Conservation (phyloP, 2,797 vertebrate species). For the Acropternis orthonyx region DNA sequence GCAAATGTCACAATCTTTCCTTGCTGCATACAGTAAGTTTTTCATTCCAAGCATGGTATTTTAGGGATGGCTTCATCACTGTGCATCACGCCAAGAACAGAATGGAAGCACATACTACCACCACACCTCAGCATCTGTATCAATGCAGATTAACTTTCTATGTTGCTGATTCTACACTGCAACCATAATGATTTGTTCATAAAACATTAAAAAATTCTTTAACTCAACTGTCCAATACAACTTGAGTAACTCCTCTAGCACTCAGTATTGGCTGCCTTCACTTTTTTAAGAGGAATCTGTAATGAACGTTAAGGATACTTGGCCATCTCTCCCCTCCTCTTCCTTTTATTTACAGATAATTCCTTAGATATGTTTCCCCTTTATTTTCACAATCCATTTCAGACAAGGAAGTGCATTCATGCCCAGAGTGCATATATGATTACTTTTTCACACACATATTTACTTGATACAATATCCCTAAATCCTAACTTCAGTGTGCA, state of each 20-base stretch:
- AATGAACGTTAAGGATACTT: not conserved
- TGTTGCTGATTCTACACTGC: not conserved
- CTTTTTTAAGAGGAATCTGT: not conserved
- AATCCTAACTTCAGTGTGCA: not conserved
- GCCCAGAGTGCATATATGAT: accelerated
- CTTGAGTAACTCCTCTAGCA: not conserved
- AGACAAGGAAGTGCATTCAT: not conserved
- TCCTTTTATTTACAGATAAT: not conserved
- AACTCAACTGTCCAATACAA: not conserved
- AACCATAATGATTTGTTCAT: not conserved
- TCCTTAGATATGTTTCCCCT: not conserved
- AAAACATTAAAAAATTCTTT: not conserved
- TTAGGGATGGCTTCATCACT: not conserved
- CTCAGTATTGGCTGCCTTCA: not conserved
- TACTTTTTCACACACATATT: not conserved
- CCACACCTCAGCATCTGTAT: not conserved
- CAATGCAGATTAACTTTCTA: not conserved
- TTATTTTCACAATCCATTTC: not conserved
- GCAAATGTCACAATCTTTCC: not conserved
- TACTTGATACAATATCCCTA: not conserved
- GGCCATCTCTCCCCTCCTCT: not conserved
- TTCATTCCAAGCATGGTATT: accelerated
- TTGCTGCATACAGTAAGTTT: not conserved
- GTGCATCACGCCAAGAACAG: not conserved
- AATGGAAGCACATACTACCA: not conserved